A percentile compares a stretch with the other conserved stretches of the same genome.
These are phyloP conservation scores for Ataeniobius toweri DNA, from an alignment of 2,797 vertebrate genomes.

Conservation along the genomic window DNA sequence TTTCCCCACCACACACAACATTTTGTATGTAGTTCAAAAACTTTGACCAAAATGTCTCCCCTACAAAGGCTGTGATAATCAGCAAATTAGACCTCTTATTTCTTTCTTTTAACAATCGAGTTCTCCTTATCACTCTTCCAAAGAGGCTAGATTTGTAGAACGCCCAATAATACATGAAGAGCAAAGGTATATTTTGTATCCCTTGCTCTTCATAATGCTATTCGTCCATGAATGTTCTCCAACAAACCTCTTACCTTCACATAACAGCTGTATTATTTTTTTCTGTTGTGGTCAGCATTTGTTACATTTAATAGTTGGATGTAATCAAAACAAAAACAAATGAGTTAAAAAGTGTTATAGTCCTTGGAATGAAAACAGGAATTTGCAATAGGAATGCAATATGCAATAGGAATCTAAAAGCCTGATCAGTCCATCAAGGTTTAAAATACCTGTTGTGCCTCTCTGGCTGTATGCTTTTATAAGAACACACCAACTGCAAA, in stretches of 20 bases:
- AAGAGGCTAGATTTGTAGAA: neutral
- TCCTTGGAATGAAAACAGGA: neutral
- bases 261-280: too few species aligned
- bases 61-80: neutral
- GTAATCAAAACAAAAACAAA: neutral
- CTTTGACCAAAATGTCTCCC: neutral
- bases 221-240: too few species aligned
- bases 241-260: too few species aligned
- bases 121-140: neutral
- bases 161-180: too few species aligned
- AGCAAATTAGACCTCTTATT: neutral
- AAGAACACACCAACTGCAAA: neutral
- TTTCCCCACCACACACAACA: neutral
- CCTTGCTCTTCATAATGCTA: neutral
- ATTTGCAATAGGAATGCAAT: neutral
- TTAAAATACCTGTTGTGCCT: neutral
- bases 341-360: neutral
- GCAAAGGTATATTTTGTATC: too few species aligned
- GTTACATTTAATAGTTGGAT: neutral
- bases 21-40: neutral
- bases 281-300: neutral
- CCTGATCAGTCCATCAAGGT: neutral
- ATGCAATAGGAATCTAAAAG: neutral
- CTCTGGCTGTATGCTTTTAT: neutral
- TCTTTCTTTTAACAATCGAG: neutral